A percentile compares a stretch with the other conserved stretches of the same genome.
These are phyloP conservation scores for Pseudocheirus occidentalis DNA, from an alignment of 2,797 vertebrate genomes.

Conservation along the genomic window DNA sequence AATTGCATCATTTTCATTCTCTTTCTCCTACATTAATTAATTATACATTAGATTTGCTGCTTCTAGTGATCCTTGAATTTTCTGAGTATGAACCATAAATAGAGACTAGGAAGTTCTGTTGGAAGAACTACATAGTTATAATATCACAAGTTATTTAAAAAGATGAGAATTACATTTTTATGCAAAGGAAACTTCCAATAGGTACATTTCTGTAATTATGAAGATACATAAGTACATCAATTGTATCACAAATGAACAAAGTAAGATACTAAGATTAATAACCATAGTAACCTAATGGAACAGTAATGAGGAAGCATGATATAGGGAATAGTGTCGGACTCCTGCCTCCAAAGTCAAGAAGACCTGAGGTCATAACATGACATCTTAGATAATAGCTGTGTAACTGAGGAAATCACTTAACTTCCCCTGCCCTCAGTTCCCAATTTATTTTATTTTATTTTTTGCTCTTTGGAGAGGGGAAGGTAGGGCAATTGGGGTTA, in stretches of 20 bases:
- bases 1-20: slow-evolving; percentile 28
- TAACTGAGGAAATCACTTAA: background rate
- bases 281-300: background rate
- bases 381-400: background rate
- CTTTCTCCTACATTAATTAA: slow-evolving; percentile 22
- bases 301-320: background rate
- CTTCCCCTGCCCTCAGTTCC: background rate
- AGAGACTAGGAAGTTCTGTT: slow-evolving; percentile 41
- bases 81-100: slow-evolving; percentile 31
- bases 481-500: no score
- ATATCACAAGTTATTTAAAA: background rate
- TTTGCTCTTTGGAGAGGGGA: no score
- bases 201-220: background rate
- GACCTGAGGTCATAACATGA: background rate
- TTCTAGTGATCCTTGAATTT: background rate
- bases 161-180: background rate
- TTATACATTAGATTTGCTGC: slow-evolving; percentile 31
- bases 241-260: background rate
- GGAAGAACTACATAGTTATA: slow-evolving; percentile 7
- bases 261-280: background rate
- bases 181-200: background rate
- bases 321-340: background rate
- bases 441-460: no score
- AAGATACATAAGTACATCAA: background rate
- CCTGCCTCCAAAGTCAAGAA: background rate